Evolutionary conservation across 2,888 invertebrate genomes (phyloP).

Genomic region (Sphinx pinastri): DNA sequence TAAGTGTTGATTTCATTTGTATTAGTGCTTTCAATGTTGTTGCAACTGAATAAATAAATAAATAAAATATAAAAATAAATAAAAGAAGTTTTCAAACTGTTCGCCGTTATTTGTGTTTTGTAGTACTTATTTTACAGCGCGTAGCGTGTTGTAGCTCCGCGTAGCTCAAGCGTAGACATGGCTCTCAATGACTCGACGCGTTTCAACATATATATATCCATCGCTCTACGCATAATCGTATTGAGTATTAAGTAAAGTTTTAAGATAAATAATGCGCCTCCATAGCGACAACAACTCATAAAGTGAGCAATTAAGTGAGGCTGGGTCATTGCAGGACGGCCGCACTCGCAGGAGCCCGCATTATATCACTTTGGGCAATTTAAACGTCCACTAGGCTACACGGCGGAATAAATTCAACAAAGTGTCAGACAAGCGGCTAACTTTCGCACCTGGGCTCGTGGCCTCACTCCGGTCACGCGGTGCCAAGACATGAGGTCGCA

Average conservation of each 20-base stretch:
- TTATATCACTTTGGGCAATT: conserved; percentile 49
- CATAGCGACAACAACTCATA: conserved; percentile 23
- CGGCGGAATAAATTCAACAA: conserved; percentile 65
- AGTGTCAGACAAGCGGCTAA: conserved; percentile 71
- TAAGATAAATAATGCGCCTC: neutral
- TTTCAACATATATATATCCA: no score
- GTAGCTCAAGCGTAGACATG: neutral
- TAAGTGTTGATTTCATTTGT: no score
- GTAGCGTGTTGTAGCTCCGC: neutral
- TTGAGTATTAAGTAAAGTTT: no score
- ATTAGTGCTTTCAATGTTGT: no score
- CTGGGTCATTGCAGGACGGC: conserved; percentile 26
- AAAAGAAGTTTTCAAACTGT: no score
- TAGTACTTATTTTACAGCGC: neutral
- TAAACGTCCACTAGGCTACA: conserved; percentile 54
- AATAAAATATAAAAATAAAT: no score
- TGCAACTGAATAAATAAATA: no score
- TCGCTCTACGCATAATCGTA: no score
- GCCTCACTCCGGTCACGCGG: conserved; percentile 33
- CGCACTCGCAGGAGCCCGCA: conserved; percentile 21
- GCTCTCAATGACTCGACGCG: neutral
- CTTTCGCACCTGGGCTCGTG: conserved; percentile 64
- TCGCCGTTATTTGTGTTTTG: neutral
- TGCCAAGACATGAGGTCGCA: conserved; percentile 26
- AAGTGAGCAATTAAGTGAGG: conserved; percentile 37